Conservation (phyloP, 2,888 invertebrate species). For the Drosophila subsilvestris region DNA sequence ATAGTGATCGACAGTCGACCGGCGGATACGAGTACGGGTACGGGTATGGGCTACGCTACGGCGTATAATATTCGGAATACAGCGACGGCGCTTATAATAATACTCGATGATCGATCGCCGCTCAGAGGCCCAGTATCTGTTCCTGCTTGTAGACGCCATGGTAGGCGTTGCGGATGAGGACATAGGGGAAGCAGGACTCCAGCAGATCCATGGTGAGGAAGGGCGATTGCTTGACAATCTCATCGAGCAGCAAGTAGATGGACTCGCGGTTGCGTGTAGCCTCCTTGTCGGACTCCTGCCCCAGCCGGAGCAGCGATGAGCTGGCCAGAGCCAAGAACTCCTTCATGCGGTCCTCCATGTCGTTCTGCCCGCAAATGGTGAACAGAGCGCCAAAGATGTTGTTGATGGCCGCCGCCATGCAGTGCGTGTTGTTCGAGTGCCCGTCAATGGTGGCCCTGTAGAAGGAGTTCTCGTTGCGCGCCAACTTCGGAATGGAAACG, state of each 20-base stretch:
- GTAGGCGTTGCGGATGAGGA: constrained; percentile 98
- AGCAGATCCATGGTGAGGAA: constrained; percentile 99
- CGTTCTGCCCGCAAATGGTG: constrained; percentile 97
- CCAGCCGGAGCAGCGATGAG: constrained; percentile 96
- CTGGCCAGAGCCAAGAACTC: constrained; percentile 97
- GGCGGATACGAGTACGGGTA: constrained; percentile 34
- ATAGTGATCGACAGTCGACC: constrained; percentile 43
- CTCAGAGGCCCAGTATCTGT: constrained; percentile 84
- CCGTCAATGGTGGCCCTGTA: constrained; percentile 94
- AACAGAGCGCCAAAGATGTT: constrained; percentile 98
- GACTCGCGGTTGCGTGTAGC: constrained; percentile 97
- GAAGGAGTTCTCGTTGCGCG: constrained; percentile 94
- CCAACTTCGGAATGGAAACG: constrained; percentile 97
- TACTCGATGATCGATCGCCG: neutral
- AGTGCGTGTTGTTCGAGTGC: constrained; percentile 99
- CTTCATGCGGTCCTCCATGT: constrained; percentile 98
- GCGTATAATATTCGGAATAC: constrained; percentile 11
- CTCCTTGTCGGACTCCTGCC: constrained; percentile 98
- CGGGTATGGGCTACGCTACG: constrained; percentile 22
- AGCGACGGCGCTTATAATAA: neutral
- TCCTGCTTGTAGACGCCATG: constrained; percentile 97
- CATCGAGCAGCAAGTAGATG: constrained; percentile 97
- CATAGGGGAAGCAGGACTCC: constrained; percentile 99
- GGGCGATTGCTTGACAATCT: constrained; percentile 99
- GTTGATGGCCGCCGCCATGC: constrained; percentile 98